Percentiles rank a stretch among this genome's conserved stretches.
These are phyloP conservation scores for Megalopta genalis DNA, from an alignment of 1,140 invertebrate genomes.

Conservation along the genomic window DNA sequence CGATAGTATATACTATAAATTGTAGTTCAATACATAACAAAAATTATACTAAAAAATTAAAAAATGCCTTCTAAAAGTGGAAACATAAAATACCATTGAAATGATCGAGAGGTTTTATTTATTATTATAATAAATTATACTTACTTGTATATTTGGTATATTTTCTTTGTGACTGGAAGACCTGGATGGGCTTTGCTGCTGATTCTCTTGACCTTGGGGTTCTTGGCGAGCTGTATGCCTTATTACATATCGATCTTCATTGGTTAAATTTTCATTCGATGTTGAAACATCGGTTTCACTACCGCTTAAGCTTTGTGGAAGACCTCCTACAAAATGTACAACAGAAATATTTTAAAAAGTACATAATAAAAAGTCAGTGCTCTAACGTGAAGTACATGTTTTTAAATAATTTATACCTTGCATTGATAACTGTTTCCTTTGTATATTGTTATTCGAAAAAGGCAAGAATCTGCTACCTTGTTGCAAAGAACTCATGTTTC, in stretches of 20 bases:
- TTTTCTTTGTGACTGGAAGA: slow-evolving; percentile 80
- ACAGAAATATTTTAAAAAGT: not conserved
- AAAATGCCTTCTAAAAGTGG: not conserved
- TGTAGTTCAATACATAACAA: not conserved
- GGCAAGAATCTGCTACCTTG: slow-evolving; percentile 79
- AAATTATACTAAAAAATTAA: not conserved
- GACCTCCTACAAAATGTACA: slow-evolving; percentile 75
- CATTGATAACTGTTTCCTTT: slow-evolving; percentile 77
- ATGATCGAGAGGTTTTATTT: not conserved
- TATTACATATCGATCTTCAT: slow-evolving; percentile 91
- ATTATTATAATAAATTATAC: not conserved
- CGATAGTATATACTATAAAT: not conserved
- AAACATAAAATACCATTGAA: not conserved
- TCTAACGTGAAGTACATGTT: not conserved
- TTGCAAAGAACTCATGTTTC: slow-evolving; percentile 80
- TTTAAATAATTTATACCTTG: slow-evolving; percentile 72
- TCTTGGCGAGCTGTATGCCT: slow-evolving; percentile 92
- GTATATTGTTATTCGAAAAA: slow-evolving; percentile 79
- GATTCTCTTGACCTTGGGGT: slow-evolving; percentile 94
- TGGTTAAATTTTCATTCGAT: slow-evolving; percentile 93
- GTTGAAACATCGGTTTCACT: slow-evolving; percentile 95
- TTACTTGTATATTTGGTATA: slow-evolving; percentile 79
- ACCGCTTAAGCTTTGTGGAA: slow-evolving; percentile 88
- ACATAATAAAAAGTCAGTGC: not conserved
- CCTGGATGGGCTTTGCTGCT: slow-evolving; percentile 80